Conservation (phyloP, 2,888 invertebrate species). For the Polydesmus complanatus region DNA sequence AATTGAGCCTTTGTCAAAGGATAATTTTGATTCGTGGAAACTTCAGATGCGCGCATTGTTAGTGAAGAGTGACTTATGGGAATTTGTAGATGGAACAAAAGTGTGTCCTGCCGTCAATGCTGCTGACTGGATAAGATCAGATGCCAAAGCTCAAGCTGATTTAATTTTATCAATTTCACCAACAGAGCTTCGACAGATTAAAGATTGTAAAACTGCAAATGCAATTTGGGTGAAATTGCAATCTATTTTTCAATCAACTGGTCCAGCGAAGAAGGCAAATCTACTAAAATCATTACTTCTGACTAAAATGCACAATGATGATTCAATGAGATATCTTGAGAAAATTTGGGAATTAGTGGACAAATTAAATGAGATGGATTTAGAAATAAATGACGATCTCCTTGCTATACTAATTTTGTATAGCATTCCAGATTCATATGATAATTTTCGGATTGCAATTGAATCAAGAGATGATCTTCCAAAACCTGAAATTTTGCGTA, state of each 20-base stretch:
- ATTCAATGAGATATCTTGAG: neutral
- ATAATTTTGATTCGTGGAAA: neutral
- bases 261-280: neutral
- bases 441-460: neutral
- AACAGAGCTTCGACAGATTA: neutral
- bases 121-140: neutral
- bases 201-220: neutral
- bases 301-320: neutral
- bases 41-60: neutral
- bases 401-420: neutral
- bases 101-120: neutral
- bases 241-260: neutral
- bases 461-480: neutral
- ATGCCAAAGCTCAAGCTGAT: neutral
- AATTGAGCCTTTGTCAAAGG: neutral
- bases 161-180: neutral
- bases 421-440: neutral
- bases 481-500: neutral
- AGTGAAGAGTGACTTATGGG: neutral
- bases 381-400: neutral
- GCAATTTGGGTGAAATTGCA: neutral
- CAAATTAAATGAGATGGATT: neutral
- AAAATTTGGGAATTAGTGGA: neutral
- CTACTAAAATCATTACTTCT: neutral
- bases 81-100: neutral